Base-by-base conservation (phyloP, 2,113 vertebrate genomes). In the Zapus hudsonius region DNA sequence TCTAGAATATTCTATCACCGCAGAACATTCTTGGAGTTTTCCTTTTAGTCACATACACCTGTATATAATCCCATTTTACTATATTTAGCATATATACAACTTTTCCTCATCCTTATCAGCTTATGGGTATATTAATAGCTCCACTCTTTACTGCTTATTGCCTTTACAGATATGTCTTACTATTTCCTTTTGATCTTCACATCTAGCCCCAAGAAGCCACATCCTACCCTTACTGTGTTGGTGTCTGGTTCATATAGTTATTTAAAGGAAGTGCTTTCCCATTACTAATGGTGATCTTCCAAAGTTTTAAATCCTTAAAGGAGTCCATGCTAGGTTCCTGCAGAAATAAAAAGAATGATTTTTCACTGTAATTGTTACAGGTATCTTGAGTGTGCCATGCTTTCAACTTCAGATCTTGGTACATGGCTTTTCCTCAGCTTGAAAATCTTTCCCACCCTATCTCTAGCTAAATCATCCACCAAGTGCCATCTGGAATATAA, bases 241-340 rank as follows among this genome's bases (percentile, higher is more conserved):
- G 61, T 74, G n/a, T 90, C 66, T 84, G 38, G 66, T 44, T 92
- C 66, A 73, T 80, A 69, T 38, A 74, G 33, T 42, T n/a, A 87
- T 25, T 87, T 85, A 63, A 85, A 5, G 12, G 42, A 86, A 85
- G 40, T 69, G 42, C 19, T 81, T 92, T 57, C 92, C 44, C n/a
- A 66, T 40, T 70, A 57, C 47, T 78, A 29, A 70, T 61, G 33
- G 55, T 75, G 44, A 76, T 0, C 64, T 89, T 73, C 86, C 64
- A 89, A 91, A 84, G 29, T 8, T 73, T 64, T 23, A 89, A 89
- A 85, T 74, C 63, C 33, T 83, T 76, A 67, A 92, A 94, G 8
- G 29, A 38, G 31, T 94, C 44, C 80, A 81, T 7, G 33, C 23
- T 69, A 72, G 59, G 6, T 66, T 84, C 44, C 31, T 84, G 6